A percentile compares a stretch with the other conserved stretches of the same genome.
Conservation (phyloP, 2,888 invertebrate genomes). For the Empis stercorea region DNA sequence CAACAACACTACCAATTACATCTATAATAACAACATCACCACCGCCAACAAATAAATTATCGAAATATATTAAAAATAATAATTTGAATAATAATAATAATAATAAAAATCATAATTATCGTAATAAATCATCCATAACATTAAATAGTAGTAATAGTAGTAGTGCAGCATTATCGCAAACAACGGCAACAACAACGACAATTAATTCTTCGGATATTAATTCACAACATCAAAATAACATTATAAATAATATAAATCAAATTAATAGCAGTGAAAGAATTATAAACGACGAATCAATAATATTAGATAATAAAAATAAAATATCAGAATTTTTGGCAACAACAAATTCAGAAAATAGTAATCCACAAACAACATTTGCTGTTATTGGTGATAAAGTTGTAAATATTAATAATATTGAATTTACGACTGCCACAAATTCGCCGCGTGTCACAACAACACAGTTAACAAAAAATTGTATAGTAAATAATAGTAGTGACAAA, state of each 20-base stretch:
- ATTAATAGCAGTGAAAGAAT: no score
- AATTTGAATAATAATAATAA: slow-evolving; percentile 1
- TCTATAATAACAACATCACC: slow-evolving; percentile 6
- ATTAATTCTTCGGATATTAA: no score
- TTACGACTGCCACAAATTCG: slow-evolving; percentile 5
- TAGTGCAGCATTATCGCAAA: no score
- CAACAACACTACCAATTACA: slow-evolving; percentile 6
- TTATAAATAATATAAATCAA: no score
- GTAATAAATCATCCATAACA: background rate
- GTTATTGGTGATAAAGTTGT: background rate
- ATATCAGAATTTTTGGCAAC: no score
- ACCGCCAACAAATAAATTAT: slow-evolving; percentile 2
- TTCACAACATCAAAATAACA: no score
- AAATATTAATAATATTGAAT: slow-evolving; percentile 2
- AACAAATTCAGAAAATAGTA: no score
- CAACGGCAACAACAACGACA: no score
- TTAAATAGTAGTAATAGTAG: no score
- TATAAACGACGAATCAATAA: no score
- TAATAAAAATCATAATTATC: slow-evolving; percentile 3
- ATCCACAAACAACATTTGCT: background rate
- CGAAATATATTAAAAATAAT: no score
- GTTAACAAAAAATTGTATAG: background rate
- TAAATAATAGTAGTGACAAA: background rate
- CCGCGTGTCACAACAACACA: slow-evolving; percentile 11
- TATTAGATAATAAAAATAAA: no score